Conservation (phyloP, 2,797 vertebrate species). For the Clarias platycephalus region DNA sequence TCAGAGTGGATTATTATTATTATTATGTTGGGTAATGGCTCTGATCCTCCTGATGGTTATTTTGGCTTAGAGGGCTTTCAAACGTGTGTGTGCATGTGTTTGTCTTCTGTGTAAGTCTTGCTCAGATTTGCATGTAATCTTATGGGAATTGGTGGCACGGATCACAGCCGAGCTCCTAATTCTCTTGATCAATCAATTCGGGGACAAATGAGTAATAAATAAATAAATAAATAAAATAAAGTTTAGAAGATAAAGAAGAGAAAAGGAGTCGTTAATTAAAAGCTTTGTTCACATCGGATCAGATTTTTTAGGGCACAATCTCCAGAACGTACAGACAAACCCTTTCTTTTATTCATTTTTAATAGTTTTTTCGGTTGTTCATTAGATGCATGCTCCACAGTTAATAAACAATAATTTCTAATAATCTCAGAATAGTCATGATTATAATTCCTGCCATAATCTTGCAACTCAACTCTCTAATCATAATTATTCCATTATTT, state of each 20-base stretch:
- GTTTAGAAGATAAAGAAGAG: not conserved
- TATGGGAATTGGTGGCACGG: not conserved
- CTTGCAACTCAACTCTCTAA: not conserved
- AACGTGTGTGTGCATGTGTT: not conserved
- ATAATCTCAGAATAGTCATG: no score
- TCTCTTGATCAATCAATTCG: not conserved
- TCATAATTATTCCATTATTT: not conserved
- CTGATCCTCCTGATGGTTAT: not conserved
- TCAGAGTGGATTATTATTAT: not conserved
- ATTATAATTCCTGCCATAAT: no score
- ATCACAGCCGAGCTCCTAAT: not conserved
- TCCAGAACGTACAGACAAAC: no score
- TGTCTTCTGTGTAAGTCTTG: no score
- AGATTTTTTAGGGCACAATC: no score
- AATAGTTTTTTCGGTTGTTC: no score
- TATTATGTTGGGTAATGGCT: not conserved
- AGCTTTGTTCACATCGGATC: no score
- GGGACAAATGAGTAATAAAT: not conserved
- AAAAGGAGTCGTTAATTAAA: not conserved
- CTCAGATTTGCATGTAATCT: not conserved
- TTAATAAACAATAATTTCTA: no score
- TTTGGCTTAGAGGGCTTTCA: not conserved
- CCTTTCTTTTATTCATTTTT: no score
- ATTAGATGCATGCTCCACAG: no score
- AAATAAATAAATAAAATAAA: no score